Evolutionary conservation across 2,797 vertebrate species (phyloP), one percentile per base, ranked within the genome.

Genomic region (Macroramphosus scolopax): DNA sequence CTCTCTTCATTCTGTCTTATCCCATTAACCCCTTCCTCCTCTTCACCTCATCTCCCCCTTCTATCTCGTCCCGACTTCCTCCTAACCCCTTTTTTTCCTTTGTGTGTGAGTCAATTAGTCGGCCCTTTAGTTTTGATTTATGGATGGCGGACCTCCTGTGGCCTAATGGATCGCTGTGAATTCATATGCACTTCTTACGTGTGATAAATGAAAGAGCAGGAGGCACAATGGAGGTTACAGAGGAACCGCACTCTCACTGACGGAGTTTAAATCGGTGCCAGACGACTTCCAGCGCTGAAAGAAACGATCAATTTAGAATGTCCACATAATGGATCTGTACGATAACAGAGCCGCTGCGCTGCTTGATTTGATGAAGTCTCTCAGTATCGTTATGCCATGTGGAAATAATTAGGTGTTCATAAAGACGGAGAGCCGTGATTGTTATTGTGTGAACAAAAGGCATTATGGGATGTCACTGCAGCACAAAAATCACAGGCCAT

Each of bases 71-170:
- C 35, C 16, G 28, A 25, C 14, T 13, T 17, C 22, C 18, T 49
- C 28, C n/a, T n/a, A n/a, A n/a, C n/a, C n/a, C n/a, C n/a, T n/a
- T n/a, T n/a, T n/a, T n/a, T n/a, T n/a, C 70, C 64, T 77, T 73
- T 68, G 72, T 74, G 63, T 58, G 57, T 4, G 62, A 84, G 74
- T 75, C 62, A 83, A 77, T 83, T 85, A 79, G 77, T 51, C 26
- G 32, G 52, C 66, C 57, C 68, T 80, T 80, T 79, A 67, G 45
- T 73, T 80, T 53, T 86, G 85, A 87, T 85, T 88, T 87, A 87
- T 84, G 47, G 81, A 65, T 55, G 36, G 5, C 0, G 9, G 58
- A 53, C 63, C 73, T 62, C 75, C 80, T 64, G 51, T 50, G 62
- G 74, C 62, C 81, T 75, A 78, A 81, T 83, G 75, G 80, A 82